Conservation (phyloP, 2,797 vertebrate genomes). For the Nyctalus aviator region DNA sequence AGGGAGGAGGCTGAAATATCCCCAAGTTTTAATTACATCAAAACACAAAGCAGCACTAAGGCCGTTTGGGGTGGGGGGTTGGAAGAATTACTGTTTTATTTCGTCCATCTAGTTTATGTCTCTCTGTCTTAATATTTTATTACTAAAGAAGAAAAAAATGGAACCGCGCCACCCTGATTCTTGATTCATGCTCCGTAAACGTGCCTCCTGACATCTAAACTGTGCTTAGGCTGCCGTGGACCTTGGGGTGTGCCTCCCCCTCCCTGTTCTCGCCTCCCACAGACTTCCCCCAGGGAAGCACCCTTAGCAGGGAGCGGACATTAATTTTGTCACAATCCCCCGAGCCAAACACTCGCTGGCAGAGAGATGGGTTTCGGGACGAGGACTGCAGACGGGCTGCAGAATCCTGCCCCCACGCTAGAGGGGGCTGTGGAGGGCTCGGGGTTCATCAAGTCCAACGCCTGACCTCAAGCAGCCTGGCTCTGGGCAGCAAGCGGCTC, state of each 20-base stretch:
- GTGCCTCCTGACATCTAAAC: constrained; percentile 9
- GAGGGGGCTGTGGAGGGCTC: background rate
- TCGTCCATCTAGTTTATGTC: constrained; percentile 27
- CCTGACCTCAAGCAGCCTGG: background rate
- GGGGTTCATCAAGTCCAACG: background rate
- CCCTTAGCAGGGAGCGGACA: background rate
- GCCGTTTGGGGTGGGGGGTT: background rate
- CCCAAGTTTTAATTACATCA: constrained; percentile 46
- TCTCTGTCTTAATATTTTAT: constrained; percentile 44
- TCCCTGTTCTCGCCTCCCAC: background rate
- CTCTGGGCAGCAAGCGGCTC: background rate
- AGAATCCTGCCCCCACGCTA: background rate
- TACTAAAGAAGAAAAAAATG: background rate
- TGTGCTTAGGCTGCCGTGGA: constrained; percentile 43
- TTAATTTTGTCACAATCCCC: constrained; percentile 15
- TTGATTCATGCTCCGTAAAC: constrained; percentile 30
- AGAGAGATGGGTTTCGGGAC: background rate
- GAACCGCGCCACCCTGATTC: background rate
- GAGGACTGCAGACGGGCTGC: background rate
- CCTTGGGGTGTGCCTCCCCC: constrained; percentile 20
- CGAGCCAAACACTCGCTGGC: constrained; percentile 43
- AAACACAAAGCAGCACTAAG: background rate
- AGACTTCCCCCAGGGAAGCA: constrained; percentile 45
- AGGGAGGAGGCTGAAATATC: background rate
- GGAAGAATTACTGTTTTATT: constrained; percentile 18